Evolutionary conservation across 1,140 invertebrate species (phyloP).

Genomic region (Sminthurides bifidus): DNA sequence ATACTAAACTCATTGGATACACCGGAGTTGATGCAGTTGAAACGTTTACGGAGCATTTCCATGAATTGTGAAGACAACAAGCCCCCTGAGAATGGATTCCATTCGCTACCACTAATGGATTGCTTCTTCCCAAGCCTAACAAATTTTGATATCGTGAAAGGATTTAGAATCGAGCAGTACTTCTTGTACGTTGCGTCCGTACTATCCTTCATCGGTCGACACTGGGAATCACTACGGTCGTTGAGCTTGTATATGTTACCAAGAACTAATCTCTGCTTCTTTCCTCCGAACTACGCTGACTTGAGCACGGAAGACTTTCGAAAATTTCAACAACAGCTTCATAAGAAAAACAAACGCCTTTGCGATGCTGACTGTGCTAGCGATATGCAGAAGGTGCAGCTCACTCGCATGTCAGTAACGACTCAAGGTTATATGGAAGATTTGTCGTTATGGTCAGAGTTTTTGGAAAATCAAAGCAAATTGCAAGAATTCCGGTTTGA

Average conservation of each 20-base stretch:
- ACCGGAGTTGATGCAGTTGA: conserved; percentile 19
- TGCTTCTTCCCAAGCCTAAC: conserved; percentile 20
- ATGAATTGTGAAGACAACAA: conserved; percentile 22
- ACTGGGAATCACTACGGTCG: conserved; percentile 10
- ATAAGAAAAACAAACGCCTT: conserved; percentile 9
- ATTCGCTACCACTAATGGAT: conserved; percentile 18
- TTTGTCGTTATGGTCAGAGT: conserved; percentile 20
- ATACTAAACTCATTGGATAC: conserved; percentile 26
- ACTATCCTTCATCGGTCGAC: conserved; percentile 19
- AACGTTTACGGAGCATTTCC: conserved; percentile 13
- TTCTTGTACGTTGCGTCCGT: conserved; percentile 10
- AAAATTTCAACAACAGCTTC: not conserved
- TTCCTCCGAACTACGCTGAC: not conserved
- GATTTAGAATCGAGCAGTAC: conserved; percentile 16
- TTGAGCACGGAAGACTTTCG: not conserved
- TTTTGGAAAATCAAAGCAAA: conserved; percentile 16
- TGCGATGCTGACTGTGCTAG: conserved; percentile 7
- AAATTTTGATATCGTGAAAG: conserved; percentile 21
- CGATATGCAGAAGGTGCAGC: conserved; percentile 3
- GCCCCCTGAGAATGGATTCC: not conserved
- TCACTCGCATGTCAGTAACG: conserved; percentile 14
- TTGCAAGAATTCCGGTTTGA: conserved; percentile 25
- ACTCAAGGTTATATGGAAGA: conserved; percentile 21
- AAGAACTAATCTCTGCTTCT: not conserved
- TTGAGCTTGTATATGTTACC: conserved; percentile 17